These are phyloP conservation scores for Hermaeophaga mercurialis DNA, from an alignment of 2,888 invertebrate species.

Conservation along the genomic window DNA sequence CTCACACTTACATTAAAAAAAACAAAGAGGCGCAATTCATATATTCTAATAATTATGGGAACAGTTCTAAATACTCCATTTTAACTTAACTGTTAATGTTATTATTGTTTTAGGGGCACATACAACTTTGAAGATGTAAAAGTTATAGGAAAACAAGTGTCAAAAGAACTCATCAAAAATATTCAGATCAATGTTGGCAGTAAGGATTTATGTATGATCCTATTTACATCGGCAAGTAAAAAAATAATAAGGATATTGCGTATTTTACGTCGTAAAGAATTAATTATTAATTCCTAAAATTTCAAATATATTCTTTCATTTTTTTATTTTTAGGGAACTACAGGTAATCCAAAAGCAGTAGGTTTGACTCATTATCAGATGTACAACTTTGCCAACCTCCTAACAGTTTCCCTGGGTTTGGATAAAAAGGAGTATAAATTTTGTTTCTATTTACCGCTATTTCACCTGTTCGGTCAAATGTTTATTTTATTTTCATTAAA, in stretches of 20 bases:
- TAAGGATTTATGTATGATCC: not conserved
- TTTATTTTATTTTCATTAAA: slow-evolving; percentile 65
- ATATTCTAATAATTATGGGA: too few relatives aligned
- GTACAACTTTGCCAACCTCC: slow-evolving; percentile 75
- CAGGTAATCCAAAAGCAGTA: slow-evolving; percentile 77
- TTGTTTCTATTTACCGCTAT: slow-evolving; percentile 77
- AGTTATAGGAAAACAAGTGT: not conserved
- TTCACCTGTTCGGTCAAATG: slow-evolving; percentile 80
- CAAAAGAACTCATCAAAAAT: not conserved
- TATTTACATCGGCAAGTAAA: not conserved
- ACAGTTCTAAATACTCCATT: too few relatives aligned
- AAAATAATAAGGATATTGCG: not conserved
- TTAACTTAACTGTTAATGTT: too few relatives aligned
- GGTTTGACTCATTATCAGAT: slow-evolving; percentile 72
- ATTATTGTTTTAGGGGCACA: not conserved
- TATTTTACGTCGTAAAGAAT: slow-evolving; percentile 75
- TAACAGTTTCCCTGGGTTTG: slow-evolving; percentile 61
- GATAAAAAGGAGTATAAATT: slow-evolving; percentile 60
- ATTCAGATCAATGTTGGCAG: not conserved
- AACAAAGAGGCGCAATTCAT: too few relatives aligned
- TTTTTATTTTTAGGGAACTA: slow-evolving; percentile 57
- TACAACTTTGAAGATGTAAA: not conserved
- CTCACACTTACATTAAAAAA: too few relatives aligned
- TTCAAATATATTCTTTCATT: too few relatives aligned
- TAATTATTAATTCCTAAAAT: too few relatives aligned